Base-by-base conservation (phyloP, 2,113 vertebrate genomes). In the Esox niger region DNA sequence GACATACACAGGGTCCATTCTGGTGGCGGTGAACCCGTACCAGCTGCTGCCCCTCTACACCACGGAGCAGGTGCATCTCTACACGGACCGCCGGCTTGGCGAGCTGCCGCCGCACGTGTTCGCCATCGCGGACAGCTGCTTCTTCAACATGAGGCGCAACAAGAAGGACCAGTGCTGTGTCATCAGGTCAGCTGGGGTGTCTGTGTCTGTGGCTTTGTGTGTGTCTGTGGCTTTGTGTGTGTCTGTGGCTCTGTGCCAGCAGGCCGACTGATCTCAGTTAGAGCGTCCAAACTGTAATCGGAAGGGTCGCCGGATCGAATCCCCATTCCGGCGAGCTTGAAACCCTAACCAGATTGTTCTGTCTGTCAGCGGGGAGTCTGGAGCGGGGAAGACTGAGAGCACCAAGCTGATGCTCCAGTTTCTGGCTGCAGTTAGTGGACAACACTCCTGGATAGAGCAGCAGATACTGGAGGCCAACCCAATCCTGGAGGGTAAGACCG, bases 11-110 rank as follows among this genome's bases (percentile, higher is more conserved):
- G 97, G 97, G 65, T 96, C 96, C 66, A 98, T 99, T 89, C 90
- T 99, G 86, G 94, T 99, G 59, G 94, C 97, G 0, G 93, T 99
- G 82, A 99, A 99, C 85, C 97, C 97, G 0, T 99, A 98, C 91
- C 93, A 98, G 90, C 80, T 93, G 82, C 87, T 99, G 79, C 96
- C 97, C 1, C 83, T 98, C 74, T 99, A 99, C 86, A 95, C 94
- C 1, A 69, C 74, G 0, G 96, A 98, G 59, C 92, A 97, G 64
- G 94, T 98, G 59, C 91, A 92, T 47, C 84, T 86, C 66, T 98
- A 99, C 86, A 94, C 90, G 6, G 92, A 91, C 68, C 90, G 65
- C 17, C 93, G 94, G 1, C 86, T 96, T 58, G 97, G 96, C 0
- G 95, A 98, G 69, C 85, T 97, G 75, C 95, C 95, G 0, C 97